Evolutionary conservation across 2,888 invertebrate species (phyloP), one percentile per base, ranked within the genome.

Genomic region (Patella depressa): DNA sequence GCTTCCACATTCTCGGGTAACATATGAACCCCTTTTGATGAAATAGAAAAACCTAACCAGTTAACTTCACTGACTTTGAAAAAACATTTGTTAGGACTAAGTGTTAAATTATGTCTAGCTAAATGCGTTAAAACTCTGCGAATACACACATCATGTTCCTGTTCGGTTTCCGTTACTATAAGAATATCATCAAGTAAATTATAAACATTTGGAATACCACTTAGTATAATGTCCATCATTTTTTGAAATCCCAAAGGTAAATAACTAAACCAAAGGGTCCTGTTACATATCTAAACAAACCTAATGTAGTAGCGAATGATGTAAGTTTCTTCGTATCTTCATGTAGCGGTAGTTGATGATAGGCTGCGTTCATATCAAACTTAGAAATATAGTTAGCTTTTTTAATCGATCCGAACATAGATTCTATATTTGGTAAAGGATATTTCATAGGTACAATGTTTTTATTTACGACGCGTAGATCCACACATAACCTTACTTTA

Each of bases 371-470:
- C 45, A 45, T 45, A 45, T 45, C 45, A 9, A 45, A 45, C 45
- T 57, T 57, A 57, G 57, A 17, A 57, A 57, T 57, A 57, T 17
- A 57, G 57, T n/a, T 57, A n/a, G n/a, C 57, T 5, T 15, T 17
- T 57, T 57, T 15, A 17, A 57, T 57, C 15, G 57, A 57, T 15
- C 57, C n/a, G 57, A 57, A 17, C 57, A 57, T 17, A 57, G 57
- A 17, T 57, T 57, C 57, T 17, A 57, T 57, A 57, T 57, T 57
- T 5, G 57, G 15, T 57, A 57, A 57, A 17, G 57, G 57, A n/a
- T 57, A 57, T 57, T 57, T 57, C 57, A 57, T n/a, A 57, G 57
- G 57, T 17, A 57, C 57, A 57, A 57, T 57, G 57, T 57, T 57
- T 57, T 57, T 57, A 57, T 57, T 57, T 57, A 57, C n/a, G 7